Evolutionary conservation across 2,888 invertebrate species (phyloP).

Genomic region (Marronus borbonicus): DNA sequence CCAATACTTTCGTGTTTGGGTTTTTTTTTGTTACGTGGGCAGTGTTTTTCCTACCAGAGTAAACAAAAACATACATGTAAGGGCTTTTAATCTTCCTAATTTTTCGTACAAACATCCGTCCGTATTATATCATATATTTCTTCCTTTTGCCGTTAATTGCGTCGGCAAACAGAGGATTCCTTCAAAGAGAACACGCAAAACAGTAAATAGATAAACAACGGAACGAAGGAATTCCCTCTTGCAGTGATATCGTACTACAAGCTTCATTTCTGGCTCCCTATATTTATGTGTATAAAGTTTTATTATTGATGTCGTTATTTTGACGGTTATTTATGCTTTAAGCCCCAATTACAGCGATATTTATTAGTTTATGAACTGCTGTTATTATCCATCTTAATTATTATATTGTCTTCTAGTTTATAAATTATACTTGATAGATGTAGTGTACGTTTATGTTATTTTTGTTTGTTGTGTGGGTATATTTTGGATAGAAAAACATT

Average conservation of each 20-base stretch:
- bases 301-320: slow-evolving; percentile 38
- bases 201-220: background rate
- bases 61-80: slow-evolving; percentile 40
- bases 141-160: slow-evolving; percentile 48
- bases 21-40: slow-evolving; percentile 26
- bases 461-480: slow-evolving; percentile 35
- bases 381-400: slow-evolving; percentile 57
- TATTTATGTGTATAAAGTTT: slow-evolving; percentile 29
- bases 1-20: background rate
- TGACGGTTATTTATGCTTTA: slow-evolving; percentile 52
- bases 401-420: slow-evolving; percentile 58
- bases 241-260: background rate
- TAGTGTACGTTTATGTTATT: slow-evolving; percentile 37
- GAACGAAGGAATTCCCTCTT: slow-evolving; percentile 13
- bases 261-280: background rate
- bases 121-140: slow-evolving; percentile 41
- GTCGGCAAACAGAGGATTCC: slow-evolving; percentile 31
- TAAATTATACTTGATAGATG: slow-evolving; percentile 53
- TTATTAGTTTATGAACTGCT: slow-evolving; percentile 59
- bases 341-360: slow-evolving; percentile 56
- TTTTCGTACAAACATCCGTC: slow-evolving; percentile 48
- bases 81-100: slow-evolving; percentile 49
- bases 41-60: background rate
- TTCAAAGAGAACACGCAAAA: slow-evolving; percentile 33
- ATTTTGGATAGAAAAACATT: slow-evolving; percentile 45